A percentile compares a stretch with the other conserved stretches of the same genome.
phyloP scores from a whole-genome alignment of 2,797 vertebrate species.

The Phrynocephalus guinanensis region DNA sequence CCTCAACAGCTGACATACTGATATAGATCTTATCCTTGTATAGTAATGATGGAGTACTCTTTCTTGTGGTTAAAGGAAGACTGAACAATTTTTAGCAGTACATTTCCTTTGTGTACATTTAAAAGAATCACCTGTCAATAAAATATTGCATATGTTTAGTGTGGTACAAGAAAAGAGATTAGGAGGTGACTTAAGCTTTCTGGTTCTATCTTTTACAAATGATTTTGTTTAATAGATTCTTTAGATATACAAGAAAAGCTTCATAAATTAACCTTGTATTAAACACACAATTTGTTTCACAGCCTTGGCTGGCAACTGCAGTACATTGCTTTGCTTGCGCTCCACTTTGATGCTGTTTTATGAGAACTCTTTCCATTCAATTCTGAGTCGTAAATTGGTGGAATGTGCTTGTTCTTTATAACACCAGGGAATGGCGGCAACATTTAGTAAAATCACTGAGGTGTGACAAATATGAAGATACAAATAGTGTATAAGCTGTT shows the following conservation, averaged over 20 bases:
- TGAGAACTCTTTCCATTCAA: conserved; percentile 5
- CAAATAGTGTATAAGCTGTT: conserved; percentile 28
- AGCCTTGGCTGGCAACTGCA: background rate
- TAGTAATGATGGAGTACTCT: background rate
- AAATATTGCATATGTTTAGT: background rate
- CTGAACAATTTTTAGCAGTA: background rate
- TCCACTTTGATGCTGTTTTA: background rate
- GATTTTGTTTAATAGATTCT: conserved; percentile 11
- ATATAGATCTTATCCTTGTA: background rate
- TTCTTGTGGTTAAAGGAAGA: background rate
- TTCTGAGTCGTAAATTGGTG: conserved; percentile 25
- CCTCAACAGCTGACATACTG: background rate
- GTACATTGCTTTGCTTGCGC: background rate
- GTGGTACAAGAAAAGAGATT: background rate
- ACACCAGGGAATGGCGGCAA: conserved; percentile 6
- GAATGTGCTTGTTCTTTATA: conserved; percentile 11
- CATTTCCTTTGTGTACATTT: background rate
- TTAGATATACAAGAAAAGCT: conserved; percentile 1
- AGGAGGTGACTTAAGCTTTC: background rate
- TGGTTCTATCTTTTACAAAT: background rate
- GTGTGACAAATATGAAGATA: conserved; percentile 23
- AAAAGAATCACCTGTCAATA: background rate
- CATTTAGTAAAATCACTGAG: conserved; percentile 38
- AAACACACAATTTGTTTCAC: conserved; percentile 24
- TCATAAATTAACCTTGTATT: conserved; percentile 24